Evolutionary conservation across 2,888 invertebrate species (phyloP), one percentile per base, ranked within the genome.

Genomic region (Itoplectis maculator): DNA sequence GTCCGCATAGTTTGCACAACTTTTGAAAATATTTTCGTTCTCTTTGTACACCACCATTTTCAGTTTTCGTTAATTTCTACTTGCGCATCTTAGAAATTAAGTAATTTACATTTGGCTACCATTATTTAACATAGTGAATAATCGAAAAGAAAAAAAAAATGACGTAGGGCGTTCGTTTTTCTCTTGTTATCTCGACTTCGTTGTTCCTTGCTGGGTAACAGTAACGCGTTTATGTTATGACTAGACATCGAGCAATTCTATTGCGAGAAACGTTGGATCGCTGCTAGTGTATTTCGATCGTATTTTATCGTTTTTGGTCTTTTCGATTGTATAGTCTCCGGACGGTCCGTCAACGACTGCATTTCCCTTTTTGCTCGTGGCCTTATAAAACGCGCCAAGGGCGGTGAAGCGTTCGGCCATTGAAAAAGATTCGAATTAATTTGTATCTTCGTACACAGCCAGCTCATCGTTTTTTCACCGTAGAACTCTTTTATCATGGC

Each of bases 191-290:
- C 18, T 37, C 15, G 40, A 59, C 79, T 59, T 72, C 54, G 45
- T 9, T 42, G 35, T 45, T 79, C 47, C 18, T 20, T 51, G 61
- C 29, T 63, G 42, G 51, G 69, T 15, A 69, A 63, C 63, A 23
- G n/a, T 59, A 18, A 37, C 37, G n/a, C n/a, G 40, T 63, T 47
- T 35, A 47, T 8, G 42, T 54, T 78, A 69, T 80, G 54, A 77
- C 74, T 80, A 74, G 74, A 69, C 63, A 75, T 63, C 54, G 56
- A 69, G 23, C 37, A 63, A 79, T 35, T 61, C 23, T 61, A 68
- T 56, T 66, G 47, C 47, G 23, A 54, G 54, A 20, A 23, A 45
- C 66, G 59, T 37, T 29, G 8, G 35, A 37, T 61, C 37, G 37
- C 37, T n/a, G n/a, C n/a, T n/a, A n/a, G n/a, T n/a, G n/a, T n/a